Evolutionary conservation across 2,113 vertebrate genomes (phyloP).

Genomic region (Maylandia zebra): DNA sequence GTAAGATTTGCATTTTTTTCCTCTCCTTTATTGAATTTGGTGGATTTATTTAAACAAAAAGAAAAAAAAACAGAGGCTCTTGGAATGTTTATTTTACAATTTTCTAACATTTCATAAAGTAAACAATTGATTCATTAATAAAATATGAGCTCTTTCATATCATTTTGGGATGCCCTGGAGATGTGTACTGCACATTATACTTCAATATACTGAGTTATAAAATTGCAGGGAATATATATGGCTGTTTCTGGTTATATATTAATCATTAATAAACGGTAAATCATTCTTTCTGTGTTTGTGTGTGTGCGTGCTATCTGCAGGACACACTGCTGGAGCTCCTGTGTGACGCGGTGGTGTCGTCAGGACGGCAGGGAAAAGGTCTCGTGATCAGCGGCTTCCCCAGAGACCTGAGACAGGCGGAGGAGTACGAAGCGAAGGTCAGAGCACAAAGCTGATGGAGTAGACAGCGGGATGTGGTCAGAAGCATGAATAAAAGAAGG

Average conservation of each 20-base stretch:
- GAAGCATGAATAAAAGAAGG: not conserved
- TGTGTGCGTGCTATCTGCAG: slow-evolving; percentile 53
- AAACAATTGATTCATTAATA: not conserved
- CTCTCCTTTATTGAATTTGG: not conserved
- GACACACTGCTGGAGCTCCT: slow-evolving; percentile 79
- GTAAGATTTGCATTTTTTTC: not conserved
- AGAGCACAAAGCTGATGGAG: not conserved
- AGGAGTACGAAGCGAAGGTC: slow-evolving; percentile 85
- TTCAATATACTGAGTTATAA: not conserved
- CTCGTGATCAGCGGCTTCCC: slow-evolving; percentile 87
- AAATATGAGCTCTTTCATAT: not conserved
- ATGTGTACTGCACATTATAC: not conserved
- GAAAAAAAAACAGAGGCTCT: not conserved
- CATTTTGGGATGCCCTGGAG: not conserved
- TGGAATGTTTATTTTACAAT: accelerated
- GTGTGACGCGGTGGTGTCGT: slow-evolving; percentile 76
- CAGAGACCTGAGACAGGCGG: slow-evolving; percentile 75
- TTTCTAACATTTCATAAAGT: not conserved
- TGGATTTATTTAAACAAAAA: not conserved
- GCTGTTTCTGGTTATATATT: not conserved
- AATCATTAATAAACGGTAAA: not conserved
- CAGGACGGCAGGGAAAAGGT: slow-evolving; percentile 67
- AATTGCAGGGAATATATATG: not conserved
- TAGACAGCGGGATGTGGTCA: not conserved
- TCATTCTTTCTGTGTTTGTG: not conserved